phyloP scores from a whole-genome alignment of 2,113 vertebrate species.

The Platichthys flesus region DNA sequence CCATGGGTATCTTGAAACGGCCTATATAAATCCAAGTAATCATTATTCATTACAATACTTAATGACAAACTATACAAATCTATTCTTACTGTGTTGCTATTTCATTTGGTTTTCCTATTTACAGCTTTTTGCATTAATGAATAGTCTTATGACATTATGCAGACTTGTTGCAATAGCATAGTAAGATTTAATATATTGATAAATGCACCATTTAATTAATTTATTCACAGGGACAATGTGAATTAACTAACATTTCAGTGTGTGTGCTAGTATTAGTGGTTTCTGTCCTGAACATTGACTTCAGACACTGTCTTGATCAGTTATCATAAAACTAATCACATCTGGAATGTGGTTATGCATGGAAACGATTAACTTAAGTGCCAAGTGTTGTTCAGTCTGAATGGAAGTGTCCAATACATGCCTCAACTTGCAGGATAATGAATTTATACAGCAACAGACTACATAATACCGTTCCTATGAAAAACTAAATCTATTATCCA shows the following conservation, averaged over 20 bases:
- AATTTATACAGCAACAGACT: neutral
- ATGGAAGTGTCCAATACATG: neutral
- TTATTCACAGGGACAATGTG: neutral
- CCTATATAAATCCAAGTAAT: too few species aligned
- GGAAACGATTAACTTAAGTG: neutral
- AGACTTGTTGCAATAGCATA: too few species aligned
- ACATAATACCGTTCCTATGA: neutral
- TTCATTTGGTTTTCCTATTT: neutral
- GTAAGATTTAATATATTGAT: too few species aligned
- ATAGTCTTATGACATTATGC: too few species aligned
- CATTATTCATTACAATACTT: too few species aligned
- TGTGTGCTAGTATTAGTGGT: neutral
- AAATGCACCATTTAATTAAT: neutral
- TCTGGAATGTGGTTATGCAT: neutral
- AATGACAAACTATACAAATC: too few species aligned
- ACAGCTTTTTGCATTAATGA: too few species aligned
- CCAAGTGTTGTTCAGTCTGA: neutral
- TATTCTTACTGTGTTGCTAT: neutral
- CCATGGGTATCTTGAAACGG: too few species aligned
- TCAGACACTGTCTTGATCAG: neutral
- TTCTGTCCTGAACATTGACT: too few species aligned
- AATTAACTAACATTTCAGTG: neutral
- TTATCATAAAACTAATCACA: neutral
- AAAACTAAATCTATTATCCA: neutral
- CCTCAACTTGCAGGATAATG: neutral